Percentiles rank a stretch among this genome's conserved stretches.
These are phyloP conservation scores for Drosophila sulfurigaster DNA, from an alignment of 1,140 invertebrate species.

Conservation along the genomic window DNA sequence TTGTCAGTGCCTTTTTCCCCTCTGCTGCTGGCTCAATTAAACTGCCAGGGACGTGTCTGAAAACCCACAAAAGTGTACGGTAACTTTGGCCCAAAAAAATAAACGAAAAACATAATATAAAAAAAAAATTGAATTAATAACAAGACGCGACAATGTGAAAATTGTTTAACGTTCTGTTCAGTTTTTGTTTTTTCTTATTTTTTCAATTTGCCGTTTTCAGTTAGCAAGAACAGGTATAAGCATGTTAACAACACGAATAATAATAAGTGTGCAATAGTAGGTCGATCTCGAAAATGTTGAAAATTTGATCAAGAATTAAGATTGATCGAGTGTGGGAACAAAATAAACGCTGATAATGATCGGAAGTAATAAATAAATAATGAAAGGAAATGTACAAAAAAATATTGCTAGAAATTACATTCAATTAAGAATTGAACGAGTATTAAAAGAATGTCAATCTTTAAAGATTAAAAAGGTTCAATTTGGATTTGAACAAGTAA, in stretches of 20 bases:
- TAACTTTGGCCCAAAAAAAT: constrained; percentile 48
- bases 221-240: constrained; percentile 24
- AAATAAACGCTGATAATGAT: constrained; percentile 2
- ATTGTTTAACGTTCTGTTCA: constrained; percentile 39
- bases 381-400: not conserved
- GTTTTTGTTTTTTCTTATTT: not conserved
- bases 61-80: constrained; percentile 77
- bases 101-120: constrained; percentile 5
- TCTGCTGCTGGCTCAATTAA: constrained; percentile 70
- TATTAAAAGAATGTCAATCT: not conserved
- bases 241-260: constrained; percentile 23
- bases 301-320: constrained; percentile 12
- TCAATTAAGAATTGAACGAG: too few species aligned
- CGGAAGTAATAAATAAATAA: not conserved
- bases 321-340: constrained; percentile 15
- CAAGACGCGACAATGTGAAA: constrained; percentile 70
- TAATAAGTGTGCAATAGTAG: constrained; percentile 27
- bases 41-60: constrained; percentile 67
- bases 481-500: not conserved
- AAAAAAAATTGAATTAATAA: constrained; percentile 71
- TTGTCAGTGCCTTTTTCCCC: constrained; percentile 57
- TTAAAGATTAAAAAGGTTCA: not conserved
- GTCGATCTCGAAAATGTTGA: constrained; percentile 6
- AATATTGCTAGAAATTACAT: not conserved
- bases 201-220: constrained; percentile 40